Base-by-base conservation (phyloP, 2,888 invertebrate species). In the Vanessa cardui region DNA sequence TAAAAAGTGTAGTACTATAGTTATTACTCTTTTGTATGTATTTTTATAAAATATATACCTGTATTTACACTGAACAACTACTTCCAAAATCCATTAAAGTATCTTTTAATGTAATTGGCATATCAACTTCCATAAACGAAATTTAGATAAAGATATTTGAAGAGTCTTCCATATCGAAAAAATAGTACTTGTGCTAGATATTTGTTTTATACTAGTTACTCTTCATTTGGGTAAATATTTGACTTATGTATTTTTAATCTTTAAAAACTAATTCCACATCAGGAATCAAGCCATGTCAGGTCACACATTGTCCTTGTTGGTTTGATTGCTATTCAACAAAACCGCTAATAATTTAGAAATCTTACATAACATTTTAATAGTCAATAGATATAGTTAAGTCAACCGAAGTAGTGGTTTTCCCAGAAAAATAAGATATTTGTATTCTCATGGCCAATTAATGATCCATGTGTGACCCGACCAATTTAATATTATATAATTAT, bases 91-190 rank as follows among this genome's bases (percentile, higher is more conserved):
- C 81, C 79, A 84, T 83, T 73, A 72, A 70, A 65, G 65, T 84
- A 86, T 85, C 84, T 81, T 80, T 80, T 81, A 83, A 85, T 86
- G 84, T 82, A 83, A 92, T 91, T 92, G 93, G 93, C 93, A 93
- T 93, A 93, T 93, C 93, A 93, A 91, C 86, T 88, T 88, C 91
- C 91, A 86, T 85, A 87, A 87, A 86, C 85, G 85, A 88, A 88
- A 88, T 83, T 87, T 86, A 89, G 86, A 83, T 87, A 83, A 80
- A 77, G 82, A 84, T 79, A 70, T 79, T 86, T 84, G 81, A 86
- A 83, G 83, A 85, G 89, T 93, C 93, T 93, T 93, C 93, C 93
- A 93, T 93, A 93, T 93, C 92, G 88, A 89, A 88, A 88, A 82
- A 82, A 90, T 89, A 90, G 89, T 82, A 82, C 80, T 85, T 84